phyloP scores from a whole-genome alignment of 2,113 vertebrate species.

The Fregetta grallaria region DNA sequence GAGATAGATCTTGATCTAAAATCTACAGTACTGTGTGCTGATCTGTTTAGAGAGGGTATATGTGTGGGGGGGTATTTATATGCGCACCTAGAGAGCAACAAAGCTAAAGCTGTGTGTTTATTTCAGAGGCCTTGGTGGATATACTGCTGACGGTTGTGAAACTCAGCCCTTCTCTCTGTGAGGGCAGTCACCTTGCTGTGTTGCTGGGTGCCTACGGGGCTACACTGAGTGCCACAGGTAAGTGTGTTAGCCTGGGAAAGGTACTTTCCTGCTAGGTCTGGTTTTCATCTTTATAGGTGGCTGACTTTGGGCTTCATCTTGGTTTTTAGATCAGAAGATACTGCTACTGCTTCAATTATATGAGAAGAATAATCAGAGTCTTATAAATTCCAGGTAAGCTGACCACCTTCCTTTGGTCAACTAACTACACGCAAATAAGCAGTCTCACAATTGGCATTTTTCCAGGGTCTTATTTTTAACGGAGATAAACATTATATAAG shows the following conservation, averaged over 20 bases:
- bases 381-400: constrained; percentile 80
- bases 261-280: neutral
- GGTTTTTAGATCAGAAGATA: constrained; percentile 88
- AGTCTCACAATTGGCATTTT: neutral
- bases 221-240: constrained; percentile 83
- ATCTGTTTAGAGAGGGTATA: neutral
- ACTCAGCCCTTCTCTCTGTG: constrained; percentile 82
- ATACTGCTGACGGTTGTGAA: constrained; percentile 82
- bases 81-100: neutral
- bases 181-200: constrained; percentile 83
- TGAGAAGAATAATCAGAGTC: constrained; percentile 85
- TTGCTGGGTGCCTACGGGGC: constrained; percentile 91
- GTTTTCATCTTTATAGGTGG: neutral
- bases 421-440: neutral
- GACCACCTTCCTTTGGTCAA: neutral
- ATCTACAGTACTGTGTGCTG: neutral
- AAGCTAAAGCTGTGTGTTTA: neutral
- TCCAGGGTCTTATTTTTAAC: neutral
- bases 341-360: constrained; percentile 88
- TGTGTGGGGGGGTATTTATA: neutral
- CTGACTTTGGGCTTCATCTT: neutral
- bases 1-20: neutral
- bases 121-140: constrained; percentile 84
- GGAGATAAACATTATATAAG: neutral
- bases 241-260: neutral